Conservation (phyloP, 2,888 invertebrate species). For the Acanthosepion esculentum region DNA sequence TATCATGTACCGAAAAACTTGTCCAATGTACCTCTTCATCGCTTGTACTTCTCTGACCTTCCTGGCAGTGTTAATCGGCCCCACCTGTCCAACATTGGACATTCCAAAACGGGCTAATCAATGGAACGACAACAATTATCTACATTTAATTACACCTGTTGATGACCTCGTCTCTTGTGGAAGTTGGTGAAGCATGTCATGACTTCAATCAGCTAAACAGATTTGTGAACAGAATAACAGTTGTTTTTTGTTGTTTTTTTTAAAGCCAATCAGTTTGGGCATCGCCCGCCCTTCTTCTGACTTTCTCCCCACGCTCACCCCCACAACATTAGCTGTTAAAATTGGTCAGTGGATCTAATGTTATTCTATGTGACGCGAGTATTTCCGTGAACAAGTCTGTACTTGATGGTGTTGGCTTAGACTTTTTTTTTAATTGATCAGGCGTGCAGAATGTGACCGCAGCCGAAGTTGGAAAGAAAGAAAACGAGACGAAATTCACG, state of each 20-base stretch:
- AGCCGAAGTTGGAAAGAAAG: too few relatives aligned
- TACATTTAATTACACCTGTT: constrained; percentile 6
- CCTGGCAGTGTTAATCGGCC: not conserved
- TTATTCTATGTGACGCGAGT: not conserved
- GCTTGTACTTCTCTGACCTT: not conserved
- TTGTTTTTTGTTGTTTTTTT: not conserved
- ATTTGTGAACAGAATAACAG: not conserved
- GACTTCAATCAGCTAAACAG: not conserved
- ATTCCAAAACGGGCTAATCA: not conserved
- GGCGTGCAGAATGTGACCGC: too few relatives aligned
- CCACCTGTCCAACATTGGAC: not conserved
- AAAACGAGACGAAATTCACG: too few relatives aligned
- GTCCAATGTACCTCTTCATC: constrained; percentile 4
- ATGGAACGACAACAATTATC: not conserved
- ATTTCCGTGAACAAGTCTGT: not conserved
- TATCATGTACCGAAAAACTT: not conserved
- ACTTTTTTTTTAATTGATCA: too few relatives aligned
- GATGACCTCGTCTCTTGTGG: not conserved
- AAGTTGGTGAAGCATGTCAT: constrained; percentile 4
- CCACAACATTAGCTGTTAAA: not conserved
- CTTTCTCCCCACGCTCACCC: not conserved
- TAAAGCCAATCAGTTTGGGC: not conserved
- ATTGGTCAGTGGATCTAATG: not conserved
- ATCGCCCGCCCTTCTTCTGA: not conserved
- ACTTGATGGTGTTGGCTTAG: not conserved